Conservation (phyloP, 1,140 invertebrate genomes). For the Drosophila ohnishii region DNA sequence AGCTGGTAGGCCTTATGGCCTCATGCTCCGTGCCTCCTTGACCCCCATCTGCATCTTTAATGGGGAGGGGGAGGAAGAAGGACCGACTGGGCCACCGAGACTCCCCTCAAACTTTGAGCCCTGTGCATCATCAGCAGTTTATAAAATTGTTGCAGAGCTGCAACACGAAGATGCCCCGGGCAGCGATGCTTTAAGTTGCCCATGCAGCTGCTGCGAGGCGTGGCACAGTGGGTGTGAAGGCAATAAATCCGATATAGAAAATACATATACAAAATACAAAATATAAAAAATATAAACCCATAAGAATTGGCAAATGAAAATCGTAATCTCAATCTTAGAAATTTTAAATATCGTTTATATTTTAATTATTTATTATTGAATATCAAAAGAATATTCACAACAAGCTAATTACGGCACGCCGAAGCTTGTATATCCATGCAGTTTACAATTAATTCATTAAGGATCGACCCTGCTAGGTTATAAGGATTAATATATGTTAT, state of each 20-base stretch:
- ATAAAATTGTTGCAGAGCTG: conserved; percentile 62
- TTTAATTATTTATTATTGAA: too few relatives aligned
- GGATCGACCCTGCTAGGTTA: too few relatives aligned
- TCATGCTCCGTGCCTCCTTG: neutral
- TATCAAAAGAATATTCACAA: too few relatives aligned
- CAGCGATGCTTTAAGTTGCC: conserved; percentile 47
- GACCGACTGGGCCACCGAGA: neutral
- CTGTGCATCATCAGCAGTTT: conserved; percentile 62
- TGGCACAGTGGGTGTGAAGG: conserved; percentile 4
- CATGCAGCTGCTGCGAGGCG: conserved; percentile 51
- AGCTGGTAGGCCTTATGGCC: neutral
- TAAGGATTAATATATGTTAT: too few relatives aligned
- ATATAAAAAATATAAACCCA: too few relatives aligned
- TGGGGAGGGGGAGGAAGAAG: neutral
- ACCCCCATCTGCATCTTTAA: neutral
- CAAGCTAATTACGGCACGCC: too few relatives aligned
- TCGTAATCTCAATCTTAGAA: too few relatives aligned
- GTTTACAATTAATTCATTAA: too few relatives aligned
- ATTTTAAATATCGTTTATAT: too few relatives aligned
- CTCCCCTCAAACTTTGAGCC: conserved; percentile 36
- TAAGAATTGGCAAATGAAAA: too few relatives aligned
- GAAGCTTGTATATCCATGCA: too few relatives aligned
- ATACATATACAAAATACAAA: too few relatives aligned
- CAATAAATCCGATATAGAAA: neutral
- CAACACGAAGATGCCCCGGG: conserved; percentile 52